Evolutionary conservation across 1,140 invertebrate species (phyloP).

Genomic region (Pectinophora gossypiella): DNA sequence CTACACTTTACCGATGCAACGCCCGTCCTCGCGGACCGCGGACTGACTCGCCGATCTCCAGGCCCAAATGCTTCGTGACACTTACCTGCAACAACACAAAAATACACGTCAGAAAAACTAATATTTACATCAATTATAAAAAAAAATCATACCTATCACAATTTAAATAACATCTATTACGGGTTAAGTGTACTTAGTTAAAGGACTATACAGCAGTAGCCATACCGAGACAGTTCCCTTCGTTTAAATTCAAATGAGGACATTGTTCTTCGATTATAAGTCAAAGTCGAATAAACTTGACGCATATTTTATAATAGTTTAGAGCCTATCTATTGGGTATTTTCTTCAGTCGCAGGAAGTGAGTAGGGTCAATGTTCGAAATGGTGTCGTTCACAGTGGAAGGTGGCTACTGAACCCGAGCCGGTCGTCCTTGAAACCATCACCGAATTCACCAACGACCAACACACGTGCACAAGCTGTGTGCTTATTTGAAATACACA

Average conservation of each 20-base stretch:
- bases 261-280: conserved; percentile 44
- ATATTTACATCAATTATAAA: too few relatives aligned
- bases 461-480: conserved; percentile 27
- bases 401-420: conserved; percentile 63
- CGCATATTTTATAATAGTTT: conserved; percentile 32
- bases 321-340: conserved; percentile 37
- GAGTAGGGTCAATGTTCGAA: conserved; percentile 62
- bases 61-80: too few relatives aligned
- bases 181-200: too few relatives aligned
- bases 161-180: too few relatives aligned
- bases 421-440: conserved; percentile 62
- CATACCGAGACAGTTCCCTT: too few relatives aligned
- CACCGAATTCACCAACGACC: conserved; percentile 57
- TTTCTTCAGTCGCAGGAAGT: conserved; percentile 59
- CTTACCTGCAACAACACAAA: conserved; percentile 1
- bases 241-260: conserved; percentile 43
- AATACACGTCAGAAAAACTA: too few relatives aligned
- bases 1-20: conserved; percentile 45
- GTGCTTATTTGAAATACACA: conserved; percentile 23
- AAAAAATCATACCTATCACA: too few relatives aligned
- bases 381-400: conserved; percentile 68
- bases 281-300: conserved; percentile 45
- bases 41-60: background rate
- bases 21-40: background rate
- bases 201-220: too few relatives aligned